Evolutionary conservation across 2,113 vertebrate species (phyloP), one percentile per base, ranked within the genome.

Genomic region (Oncorhynchus kisutch): DNA sequence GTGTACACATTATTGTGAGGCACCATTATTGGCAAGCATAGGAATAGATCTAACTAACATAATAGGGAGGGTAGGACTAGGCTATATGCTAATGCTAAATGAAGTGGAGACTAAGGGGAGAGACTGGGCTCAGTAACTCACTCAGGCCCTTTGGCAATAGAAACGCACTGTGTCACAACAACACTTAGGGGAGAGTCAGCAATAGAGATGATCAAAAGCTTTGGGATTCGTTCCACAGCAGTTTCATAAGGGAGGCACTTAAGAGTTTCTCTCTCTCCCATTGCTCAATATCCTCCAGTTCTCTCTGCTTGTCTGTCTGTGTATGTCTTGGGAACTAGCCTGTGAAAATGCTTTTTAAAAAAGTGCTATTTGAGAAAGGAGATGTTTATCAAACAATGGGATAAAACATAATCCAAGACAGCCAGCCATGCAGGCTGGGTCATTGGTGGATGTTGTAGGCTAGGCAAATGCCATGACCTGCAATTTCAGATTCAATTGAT

Each of bases 121-220:
- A 54, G 51, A 16, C 59, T 62, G 7, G 59, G 20, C n/a, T 22
- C 59, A 62, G 18, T 2, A n/a, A 62, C 59, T 34, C 67, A 70
- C 68, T 48, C 8, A 48, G 31, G 9, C 20, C 4, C 39, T 70
- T 78, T 66, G 14, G 49, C 71, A 68, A 39, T 2, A 62, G 16
- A 67, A 49, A 57, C 66, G 48, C 70, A 57, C 31, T 72, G 59
- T 71, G 66, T 73, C 57, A 39, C 73, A 29, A 78, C 64, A n/a
- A 18, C 29, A 57, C 57, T 72, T 34, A 14, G 59, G 72, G 75
- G 82, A 77, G 75, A 75, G 82, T 75, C 72, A 29, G 75, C 20
- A 16, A 25, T 24, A 45, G n/a, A 62, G 67, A 60, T 57, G 70
- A n/a, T 67, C 20, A 72, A 60, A 73, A n/a, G 70, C 51, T 25